phyloP scores from a whole-genome alignment of 30 jellyfish, hydroid and myxozoan species.

The Hydractinia echinata region DNA sequence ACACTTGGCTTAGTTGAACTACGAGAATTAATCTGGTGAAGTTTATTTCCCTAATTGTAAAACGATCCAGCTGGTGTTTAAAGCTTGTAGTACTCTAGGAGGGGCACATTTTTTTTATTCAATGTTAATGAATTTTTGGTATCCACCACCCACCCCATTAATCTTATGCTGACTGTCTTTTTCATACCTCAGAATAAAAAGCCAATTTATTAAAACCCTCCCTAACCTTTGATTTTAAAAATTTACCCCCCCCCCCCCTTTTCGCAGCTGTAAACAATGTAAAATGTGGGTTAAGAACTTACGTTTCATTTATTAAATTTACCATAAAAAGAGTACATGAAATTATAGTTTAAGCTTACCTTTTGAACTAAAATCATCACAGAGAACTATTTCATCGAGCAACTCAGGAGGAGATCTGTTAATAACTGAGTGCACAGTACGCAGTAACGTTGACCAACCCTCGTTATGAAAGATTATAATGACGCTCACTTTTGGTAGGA shows the following conservation, averaged over 20 bases:
- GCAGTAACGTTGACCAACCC: constrained; percentile 91
- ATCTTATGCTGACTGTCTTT: too few relatives aligned
- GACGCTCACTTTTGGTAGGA: constrained; percentile 90
- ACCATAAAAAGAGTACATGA: not conserved
- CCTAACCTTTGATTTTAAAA: too few relatives aligned
- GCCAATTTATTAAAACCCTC: too few relatives aligned
- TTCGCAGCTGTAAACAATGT: not conserved
- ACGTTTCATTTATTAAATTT: not conserved
- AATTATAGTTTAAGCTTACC: constrained; percentile 46
- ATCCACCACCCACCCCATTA: too few relatives aligned
- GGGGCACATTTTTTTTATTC: too few relatives aligned
- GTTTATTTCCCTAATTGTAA: too few relatives aligned
- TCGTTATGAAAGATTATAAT: constrained; percentile 90
- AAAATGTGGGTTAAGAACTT: not conserved
- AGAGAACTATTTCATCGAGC: constrained; percentile 80
- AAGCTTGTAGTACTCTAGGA: too few relatives aligned
- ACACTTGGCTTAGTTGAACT: too few relatives aligned
- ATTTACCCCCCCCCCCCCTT: not conserved
- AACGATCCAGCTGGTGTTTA: too few relatives aligned
- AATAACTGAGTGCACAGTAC: constrained; percentile 91
- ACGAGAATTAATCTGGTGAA: too few relatives aligned
- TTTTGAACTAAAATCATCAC: constrained; percentile 88
- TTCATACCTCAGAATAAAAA: too few relatives aligned
- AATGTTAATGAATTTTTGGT: too few relatives aligned
- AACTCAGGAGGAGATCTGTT: constrained; percentile 94